These are phyloP conservation scores for Pyxicephalus adspersus DNA, from an alignment of 2,113 vertebrate species.

Conservation along the genomic window DNA sequence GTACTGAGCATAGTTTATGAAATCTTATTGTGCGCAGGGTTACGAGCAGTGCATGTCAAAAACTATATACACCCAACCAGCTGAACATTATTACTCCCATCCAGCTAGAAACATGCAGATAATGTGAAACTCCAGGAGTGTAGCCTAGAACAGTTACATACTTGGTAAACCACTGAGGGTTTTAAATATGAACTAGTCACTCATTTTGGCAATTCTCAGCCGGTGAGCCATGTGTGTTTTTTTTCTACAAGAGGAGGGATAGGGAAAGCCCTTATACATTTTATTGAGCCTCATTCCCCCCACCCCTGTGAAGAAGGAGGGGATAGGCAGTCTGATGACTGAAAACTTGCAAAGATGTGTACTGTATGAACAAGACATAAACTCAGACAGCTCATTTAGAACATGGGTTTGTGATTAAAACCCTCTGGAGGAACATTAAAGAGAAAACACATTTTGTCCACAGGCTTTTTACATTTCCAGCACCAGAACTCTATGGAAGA, in stretches of 20 bases:
- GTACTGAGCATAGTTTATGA: constrained; percentile 27
- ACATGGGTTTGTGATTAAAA: constrained; percentile 54
- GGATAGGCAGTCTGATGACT: constrained; percentile 61
- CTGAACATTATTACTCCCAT: constrained; percentile 66
- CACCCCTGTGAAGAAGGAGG: constrained; percentile 64
- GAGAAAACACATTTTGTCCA: constrained; percentile 59
- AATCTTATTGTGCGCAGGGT: constrained; percentile 60
- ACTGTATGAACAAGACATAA: constrained; percentile 60
- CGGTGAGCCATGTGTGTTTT: constrained; percentile 58
- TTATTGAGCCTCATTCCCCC: constrained; percentile 48
- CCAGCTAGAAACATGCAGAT: constrained; percentile 64
- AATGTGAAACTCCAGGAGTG: background rate
- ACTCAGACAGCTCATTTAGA: constrained; percentile 57
- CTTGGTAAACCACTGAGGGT: constrained; percentile 64
- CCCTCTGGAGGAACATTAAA: constrained; percentile 60
- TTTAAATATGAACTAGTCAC: constrained; percentile 60
- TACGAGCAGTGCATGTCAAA: constrained; percentile 55
- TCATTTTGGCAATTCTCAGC: constrained; percentile 66
- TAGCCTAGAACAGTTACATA: constrained; percentile 60
- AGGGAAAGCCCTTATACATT: constrained; percentile 44
- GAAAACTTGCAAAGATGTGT: constrained; percentile 61
- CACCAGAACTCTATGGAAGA: constrained; percentile 70
- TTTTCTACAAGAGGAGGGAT: constrained; percentile 27
- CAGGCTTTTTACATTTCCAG: constrained; percentile 22
- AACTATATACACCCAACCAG: constrained; percentile 12